Conservation (phyloP, 2,113 vertebrate genomes). For the Orientallactaga bullata region DNA sequence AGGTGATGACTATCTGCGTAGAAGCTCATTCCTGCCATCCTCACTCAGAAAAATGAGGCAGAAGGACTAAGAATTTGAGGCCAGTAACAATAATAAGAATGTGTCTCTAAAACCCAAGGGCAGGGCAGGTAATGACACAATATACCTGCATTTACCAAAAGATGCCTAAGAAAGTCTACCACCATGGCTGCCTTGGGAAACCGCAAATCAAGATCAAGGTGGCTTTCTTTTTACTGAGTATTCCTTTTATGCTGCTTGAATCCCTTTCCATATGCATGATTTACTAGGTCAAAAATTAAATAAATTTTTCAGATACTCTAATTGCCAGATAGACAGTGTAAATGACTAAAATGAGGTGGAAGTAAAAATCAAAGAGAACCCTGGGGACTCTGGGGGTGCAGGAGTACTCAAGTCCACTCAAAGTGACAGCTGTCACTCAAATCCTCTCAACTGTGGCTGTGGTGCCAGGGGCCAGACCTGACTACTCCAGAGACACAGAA, state of each 20-base stretch:
- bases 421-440: slow-evolving; percentile 14
- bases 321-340: neutral
- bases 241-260: neutral
- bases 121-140: neutral
- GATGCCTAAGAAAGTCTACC: neutral
- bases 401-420: neutral
- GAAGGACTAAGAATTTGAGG: too few species aligned
- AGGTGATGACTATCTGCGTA: neutral
- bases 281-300: slow-evolving; percentile 1
- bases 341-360: neutral
- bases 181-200: neutral
- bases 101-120: too few species aligned
- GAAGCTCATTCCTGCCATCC: neutral
- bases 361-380: neutral
- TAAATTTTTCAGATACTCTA: neutral
- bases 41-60: too few species aligned
- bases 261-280: neutral
- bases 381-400: neutral
- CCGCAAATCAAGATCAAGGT: neutral
- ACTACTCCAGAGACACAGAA: neutral
- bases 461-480: neutral
- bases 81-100: neutral
- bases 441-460: neutral
- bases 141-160: neutral
- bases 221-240: neutral